Evolutionary conservation across 2,797 vertebrate species (phyloP), one percentile per base, ranked within the genome.

Genomic region (Danio aesculapii): DNA sequence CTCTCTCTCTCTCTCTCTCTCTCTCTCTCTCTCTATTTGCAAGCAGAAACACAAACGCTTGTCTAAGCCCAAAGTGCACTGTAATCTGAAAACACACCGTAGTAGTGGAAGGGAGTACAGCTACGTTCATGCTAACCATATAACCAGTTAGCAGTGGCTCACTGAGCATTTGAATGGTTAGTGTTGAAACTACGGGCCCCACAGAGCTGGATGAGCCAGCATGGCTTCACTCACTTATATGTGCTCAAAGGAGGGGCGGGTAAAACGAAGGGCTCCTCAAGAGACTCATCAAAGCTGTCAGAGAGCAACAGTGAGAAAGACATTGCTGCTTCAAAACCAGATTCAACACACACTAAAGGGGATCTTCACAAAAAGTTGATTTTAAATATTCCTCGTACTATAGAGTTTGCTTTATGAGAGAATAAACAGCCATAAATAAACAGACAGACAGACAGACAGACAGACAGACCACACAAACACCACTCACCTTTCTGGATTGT

Each of bases 401-500:
- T 19, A 46, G 39, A 72, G 6, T 9, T 57, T 58, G 17, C 16
- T 46, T 57, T 55, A 21, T 19, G n/a, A 67, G 41, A 49, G 12
- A 69, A 30, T 30, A 30, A 30, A 30, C 47, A 67, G 17, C 50
- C 8, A 67, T 41, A 75, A 47, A 79, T 62, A 71, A 30, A 30
- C 30, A 30, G 10, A 49, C 52, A 64, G 39, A 46, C 4, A 21
- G 12, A 73, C 5, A n/a, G n/a, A 30, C 30, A 30, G 10, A 49
- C 52, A 64, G 39, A 46, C 4, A 21, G 12, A 73, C 5, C 5
- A 62, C 10, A 57, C 46, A 39, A 12, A 17, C 7, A 70, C n/a
- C 75, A 88, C 92, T 84, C 90, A 98, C 98, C 97, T 98, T 49
- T 98, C 97, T 0, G 93, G 87, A 73, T 91, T 87, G 86, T 92